A percentile compares a stretch with the other conserved stretches of the same genome.
phyloP scores from a whole-genome alignment of 2,113 vertebrate genomes.

The Mormoops blainvillei region DNA sequence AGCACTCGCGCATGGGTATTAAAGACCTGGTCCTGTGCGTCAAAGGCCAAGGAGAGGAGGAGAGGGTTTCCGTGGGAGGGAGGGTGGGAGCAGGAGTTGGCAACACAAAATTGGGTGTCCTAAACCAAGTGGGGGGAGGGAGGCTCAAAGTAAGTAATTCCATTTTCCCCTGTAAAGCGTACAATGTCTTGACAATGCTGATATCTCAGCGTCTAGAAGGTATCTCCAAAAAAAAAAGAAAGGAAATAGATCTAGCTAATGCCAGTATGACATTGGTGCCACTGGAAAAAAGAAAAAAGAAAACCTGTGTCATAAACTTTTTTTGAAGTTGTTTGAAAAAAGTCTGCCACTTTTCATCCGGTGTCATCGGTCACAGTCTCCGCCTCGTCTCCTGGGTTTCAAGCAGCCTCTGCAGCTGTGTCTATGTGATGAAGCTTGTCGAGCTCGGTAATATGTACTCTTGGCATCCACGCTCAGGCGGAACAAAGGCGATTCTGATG shows the following conservation, averaged over 20 bases:
- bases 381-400: neutral
- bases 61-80: accelerated
- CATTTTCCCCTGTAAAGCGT: neutral
- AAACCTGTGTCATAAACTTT: neutral
- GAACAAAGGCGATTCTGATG: neutral
- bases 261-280: neutral
- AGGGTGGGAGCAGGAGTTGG: accelerated
- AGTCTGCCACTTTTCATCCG: neutral
- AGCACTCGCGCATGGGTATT: neutral
- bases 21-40: neutral
- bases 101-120: neutral
- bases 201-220: neutral
- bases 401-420: neutral
- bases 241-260: neutral
- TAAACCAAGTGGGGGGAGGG: neutral
- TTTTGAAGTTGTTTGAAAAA: neutral
- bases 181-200: neutral
- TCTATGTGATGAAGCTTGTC: accelerated
- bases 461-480: neutral
- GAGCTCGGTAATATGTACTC: neutral
- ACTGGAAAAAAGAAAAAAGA: neutral
- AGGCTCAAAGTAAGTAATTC: accelerated
- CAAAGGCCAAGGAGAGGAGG: neutral
- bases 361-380: neutral
- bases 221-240: neutral